Base-by-base conservation (phyloP, 1,140 invertebrate genomes). In the Cotesia glomerata region DNA sequence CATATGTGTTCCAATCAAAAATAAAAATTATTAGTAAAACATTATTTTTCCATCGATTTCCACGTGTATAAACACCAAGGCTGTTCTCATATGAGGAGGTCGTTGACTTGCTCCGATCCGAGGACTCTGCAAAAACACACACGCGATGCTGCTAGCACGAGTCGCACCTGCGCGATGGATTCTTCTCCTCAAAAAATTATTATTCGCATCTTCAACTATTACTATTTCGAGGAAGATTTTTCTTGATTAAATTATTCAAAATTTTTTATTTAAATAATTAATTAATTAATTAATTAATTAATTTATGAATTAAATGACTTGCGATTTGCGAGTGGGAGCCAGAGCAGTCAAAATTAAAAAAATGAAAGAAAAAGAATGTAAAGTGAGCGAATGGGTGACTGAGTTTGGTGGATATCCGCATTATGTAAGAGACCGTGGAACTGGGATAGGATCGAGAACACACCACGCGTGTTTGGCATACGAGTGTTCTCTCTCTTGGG, bases 131-230 rank as follows among this genome's bases (percentile, higher is more conserved):
- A 86, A 85, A 85, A 86, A 85, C 82, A 77, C 80, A 83, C 83
- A 84, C 81, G 84, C 81, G 84, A 84, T 85, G 81, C 82, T 82
- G 84, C 84, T 84, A 81, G 80, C 78, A 81, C 80, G 80, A 80
- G 80, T 78, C 79, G 26, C 69, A 39, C 49, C 58, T 56, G 66
- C 66, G 56, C 58, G 66, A 49, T 62, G 14, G 14, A 16, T 35
- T 62, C 52, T 35, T 45, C 14, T 14, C 61, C 34, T 13, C 52
- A 52, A 13, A 34, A 14, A 56, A 69, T 36, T 26, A 32, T 39
- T 54, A 34, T 36, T 69, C 39, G 5, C 35, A 54, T 54, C 13
- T 2, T 5, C 13, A 5, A 11, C 39, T 45, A 26, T 26, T 26
- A 26, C 3, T 26, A 26, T 26, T 11, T 5, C 11, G 39, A 9